These are phyloP conservation scores for Pluvianellus socialis DNA, from an alignment of 2,113 vertebrate species.

Conservation along the genomic window DNA sequence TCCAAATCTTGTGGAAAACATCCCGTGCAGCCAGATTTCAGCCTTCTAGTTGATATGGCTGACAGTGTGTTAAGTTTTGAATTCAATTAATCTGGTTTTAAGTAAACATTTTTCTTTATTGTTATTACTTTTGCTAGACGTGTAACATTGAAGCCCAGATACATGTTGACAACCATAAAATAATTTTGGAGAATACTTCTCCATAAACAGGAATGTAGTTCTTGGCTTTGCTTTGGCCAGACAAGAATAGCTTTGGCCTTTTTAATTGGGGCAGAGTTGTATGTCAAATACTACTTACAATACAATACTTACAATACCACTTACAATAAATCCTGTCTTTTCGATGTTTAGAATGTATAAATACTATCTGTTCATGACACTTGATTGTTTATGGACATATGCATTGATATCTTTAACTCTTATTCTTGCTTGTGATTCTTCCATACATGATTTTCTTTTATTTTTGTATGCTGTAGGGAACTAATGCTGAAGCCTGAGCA, in stretches of 20 bases:
- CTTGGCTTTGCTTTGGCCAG: not conserved
- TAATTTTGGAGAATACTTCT: not conserved
- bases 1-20: not conserved
- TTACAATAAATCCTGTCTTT: not conserved
- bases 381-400: rapidly evolving
- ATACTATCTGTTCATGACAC: not conserved
- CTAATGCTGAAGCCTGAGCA: not conserved
- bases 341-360: not conserved
- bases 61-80: not conserved
- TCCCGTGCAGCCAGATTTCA: not conserved
- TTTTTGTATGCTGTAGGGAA: not conserved
- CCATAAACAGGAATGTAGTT: not conserved
- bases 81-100: not conserved
- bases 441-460: not conserved
- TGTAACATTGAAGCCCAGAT: not conserved
- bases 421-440: not conserved
- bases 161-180: not conserved
- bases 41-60: not conserved
- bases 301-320: not conserved
- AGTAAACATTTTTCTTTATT: not conserved
- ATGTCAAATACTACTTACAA: not conserved
- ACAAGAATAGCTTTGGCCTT: not conserved
- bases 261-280: not conserved
- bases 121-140: not conserved
- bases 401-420: not conserved